These are phyloP conservation scores for Botia almorhae DNA, from an alignment of 2,797 vertebrate species.

Conservation along the genomic window DNA sequence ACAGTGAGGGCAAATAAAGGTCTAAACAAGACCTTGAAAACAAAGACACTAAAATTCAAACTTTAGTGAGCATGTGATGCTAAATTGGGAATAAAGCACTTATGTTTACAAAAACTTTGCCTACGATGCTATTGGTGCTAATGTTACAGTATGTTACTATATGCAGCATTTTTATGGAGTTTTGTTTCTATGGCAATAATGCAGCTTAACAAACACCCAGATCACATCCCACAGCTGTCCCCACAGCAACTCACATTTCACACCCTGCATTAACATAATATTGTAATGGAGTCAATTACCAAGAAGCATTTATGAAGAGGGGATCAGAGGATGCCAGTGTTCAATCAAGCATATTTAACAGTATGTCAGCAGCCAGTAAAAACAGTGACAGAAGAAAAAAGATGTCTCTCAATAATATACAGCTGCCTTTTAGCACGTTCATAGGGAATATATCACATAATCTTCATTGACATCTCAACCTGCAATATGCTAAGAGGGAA, in stretches of 20 bases:
- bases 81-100: too few relatives aligned
- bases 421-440: conserved; percentile 6
- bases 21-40: neutral
- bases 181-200: neutral
- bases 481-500: neutral
- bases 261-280: conserved; percentile 51
- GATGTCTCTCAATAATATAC: neutral
- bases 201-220: conserved; percentile 32
- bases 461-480: conserved; percentile 17
- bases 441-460: neutral
- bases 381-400: conserved; percentile 7
- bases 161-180: neutral
- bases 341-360: conserved; percentile 22
- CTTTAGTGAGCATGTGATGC: neutral
- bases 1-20: neutral
- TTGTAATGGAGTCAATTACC: conserved; percentile 57
- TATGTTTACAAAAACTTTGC: too few relatives aligned
- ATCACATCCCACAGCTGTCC: conserved; percentile 23
- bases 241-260: conserved; percentile 39
- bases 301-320: conserved; percentile 39
- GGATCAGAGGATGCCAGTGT: conserved; percentile 15
- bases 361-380: neutral
- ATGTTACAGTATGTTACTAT: neutral
- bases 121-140: neutral
- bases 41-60: neutral